A percentile compares a stretch with the other conserved stretches of the same genome.
phyloP scores from a whole-genome alignment of 2,113 vertebrate genomes.

The Tapirus terrestris region DNA sequence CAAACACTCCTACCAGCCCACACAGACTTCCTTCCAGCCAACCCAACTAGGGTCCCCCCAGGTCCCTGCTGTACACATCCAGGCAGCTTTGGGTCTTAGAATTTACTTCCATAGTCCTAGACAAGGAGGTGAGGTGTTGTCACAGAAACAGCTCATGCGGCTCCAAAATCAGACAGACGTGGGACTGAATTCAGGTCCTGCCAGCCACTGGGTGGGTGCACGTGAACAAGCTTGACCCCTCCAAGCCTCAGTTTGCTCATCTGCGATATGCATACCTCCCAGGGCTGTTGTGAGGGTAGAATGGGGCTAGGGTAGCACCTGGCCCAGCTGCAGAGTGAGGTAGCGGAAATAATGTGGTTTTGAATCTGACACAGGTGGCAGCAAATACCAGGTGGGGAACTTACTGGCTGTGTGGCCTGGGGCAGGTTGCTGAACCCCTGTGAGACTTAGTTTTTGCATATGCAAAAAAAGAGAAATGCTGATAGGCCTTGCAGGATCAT shows the following conservation, averaged over 20 bases:
- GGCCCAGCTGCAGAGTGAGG: neutral
- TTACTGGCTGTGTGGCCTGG: neutral
- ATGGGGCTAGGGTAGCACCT: neutral
- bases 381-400: neutral
- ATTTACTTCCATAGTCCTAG: neutral
- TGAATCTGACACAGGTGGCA: neutral
- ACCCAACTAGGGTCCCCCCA: neutral
- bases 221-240: neutral
- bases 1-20: conserved; percentile 2
- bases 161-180: neutral
- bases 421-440: neutral
- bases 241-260: neutral
- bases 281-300: neutral
- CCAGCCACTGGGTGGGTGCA: neutral
- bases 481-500: neutral
- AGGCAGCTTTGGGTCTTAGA: neutral
- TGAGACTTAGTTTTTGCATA: neutral
- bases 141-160: neutral
- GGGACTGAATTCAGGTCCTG: neutral
- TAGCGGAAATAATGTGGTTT: neutral
- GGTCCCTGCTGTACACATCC: neutral
- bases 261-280: neutral
- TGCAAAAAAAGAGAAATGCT: neutral
- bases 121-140: neutral
- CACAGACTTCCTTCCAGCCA: neutral